phyloP scores from a whole-genome alignment of 2,113 vertebrate species.

The Polyodon spathula region DNA sequence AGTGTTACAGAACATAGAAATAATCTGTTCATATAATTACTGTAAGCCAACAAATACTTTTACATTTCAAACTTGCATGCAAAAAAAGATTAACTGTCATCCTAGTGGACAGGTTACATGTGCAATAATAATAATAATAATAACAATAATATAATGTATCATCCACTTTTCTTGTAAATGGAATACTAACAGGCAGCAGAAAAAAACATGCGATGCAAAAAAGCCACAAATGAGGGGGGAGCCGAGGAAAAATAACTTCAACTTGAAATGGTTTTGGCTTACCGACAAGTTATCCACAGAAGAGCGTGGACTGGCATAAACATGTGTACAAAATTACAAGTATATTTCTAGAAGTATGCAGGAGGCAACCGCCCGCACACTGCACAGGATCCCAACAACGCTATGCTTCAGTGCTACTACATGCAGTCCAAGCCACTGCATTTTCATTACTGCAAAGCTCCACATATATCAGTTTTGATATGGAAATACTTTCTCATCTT shows the following conservation, averaged over 20 bases:
- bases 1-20: too few species aligned
- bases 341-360: constrained; percentile 76
- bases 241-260: constrained; percentile 68
- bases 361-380: constrained; percentile 74
- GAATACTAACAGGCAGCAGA: constrained; percentile 19
- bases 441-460: constrained; percentile 95
- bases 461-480: constrained; percentile 91
- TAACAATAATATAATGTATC: constrained; percentile 28
- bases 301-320: constrained; percentile 76
- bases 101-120: too few species aligned
- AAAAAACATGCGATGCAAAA: constrained; percentile 72
- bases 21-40: too few species aligned
- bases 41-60: too few species aligned
- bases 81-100: too few species aligned
- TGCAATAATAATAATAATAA: constrained; percentile 13
- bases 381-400: constrained; percentile 67
- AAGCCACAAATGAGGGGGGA: constrained; percentile 80
- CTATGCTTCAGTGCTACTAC: constrained; percentile 62
- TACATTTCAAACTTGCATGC: too few species aligned
- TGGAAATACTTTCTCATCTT: constrained; percentile 90
- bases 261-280: constrained; percentile 77
- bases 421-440: constrained; percentile 80
- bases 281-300: constrained; percentile 73
- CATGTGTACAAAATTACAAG: constrained; percentile 90
- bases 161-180: constrained; percentile 20